Base-by-base conservation (phyloP, 2,888 invertebrate species). In the Stenodema calcarata region DNA sequence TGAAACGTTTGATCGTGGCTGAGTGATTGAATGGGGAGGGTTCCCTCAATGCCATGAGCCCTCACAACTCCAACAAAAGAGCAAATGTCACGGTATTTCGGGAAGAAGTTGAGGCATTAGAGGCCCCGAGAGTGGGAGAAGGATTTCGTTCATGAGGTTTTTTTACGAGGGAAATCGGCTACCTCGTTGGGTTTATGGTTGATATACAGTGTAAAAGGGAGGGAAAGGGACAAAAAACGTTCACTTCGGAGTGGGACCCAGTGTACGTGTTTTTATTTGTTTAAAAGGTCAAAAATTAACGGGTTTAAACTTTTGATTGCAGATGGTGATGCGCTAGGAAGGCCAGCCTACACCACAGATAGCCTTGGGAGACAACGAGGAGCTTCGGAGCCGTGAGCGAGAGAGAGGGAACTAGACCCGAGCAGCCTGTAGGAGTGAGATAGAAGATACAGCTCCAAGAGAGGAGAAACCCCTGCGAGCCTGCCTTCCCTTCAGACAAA, bases 281-380 rank as follows among this genome's bases (percentile, higher is more conserved):
- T 82, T 82, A 69, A 80, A 84, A 84, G 47, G 69, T 70, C 44
- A 30, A 70, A 70, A 83, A 83, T 83, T 83, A 70, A 70, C 70
- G 82, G 54, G 30, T 69, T 76, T 76, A 41, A 35, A 54, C 54
- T 85, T 76, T 85, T 76, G 50, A 75, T 86, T 86, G 69, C 86
- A 86, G 86, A 86, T 83, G 82, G 82, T 83, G 82, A 83, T 86
- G 86, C 78, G 86, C 76, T 86, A 84, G 86, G 41, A 54, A 86
- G 86, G 86, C 86, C 80, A 80, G 80, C 80, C 86, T 54, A 80
- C 80, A 80, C 75, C 44, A 47, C 54, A 86, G 86, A 86, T 86
- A 86, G 78, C 86, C 86, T 86, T 86, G 86, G 73, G 78, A 86
- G 86, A 78, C 86, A 85, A 85, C 54, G 85, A 85, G 76, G 14